phyloP scores from a whole-genome alignment of 2,113 vertebrate species.

The Seriola rivoliana region DNA sequence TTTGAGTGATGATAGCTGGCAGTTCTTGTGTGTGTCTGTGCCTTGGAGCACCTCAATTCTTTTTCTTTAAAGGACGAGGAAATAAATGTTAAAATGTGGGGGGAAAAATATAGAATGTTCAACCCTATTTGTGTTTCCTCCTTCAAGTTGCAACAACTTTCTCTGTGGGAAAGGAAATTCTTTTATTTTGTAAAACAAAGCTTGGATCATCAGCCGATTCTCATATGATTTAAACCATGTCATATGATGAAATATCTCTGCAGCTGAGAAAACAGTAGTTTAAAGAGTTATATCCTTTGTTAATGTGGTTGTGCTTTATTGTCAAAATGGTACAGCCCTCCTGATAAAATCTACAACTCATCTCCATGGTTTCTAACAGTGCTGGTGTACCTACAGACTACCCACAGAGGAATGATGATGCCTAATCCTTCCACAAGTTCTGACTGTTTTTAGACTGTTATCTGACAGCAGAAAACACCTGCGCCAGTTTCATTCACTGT shows the following conservation, averaged over 20 bases:
- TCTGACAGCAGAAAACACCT: conserved; percentile 45
- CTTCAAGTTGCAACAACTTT: conserved; percentile 42
- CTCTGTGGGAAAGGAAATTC: neutral
- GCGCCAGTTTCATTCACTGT: conserved; percentile 51
- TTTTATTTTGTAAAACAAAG: neutral
- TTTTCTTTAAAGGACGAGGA: neutral
- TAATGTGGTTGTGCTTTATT: neutral
- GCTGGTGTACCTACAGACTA: conserved; percentile 7
- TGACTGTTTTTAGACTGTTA: conserved; percentile 7
- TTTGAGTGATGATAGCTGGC: conserved; percentile 1
- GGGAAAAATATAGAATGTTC: neutral
- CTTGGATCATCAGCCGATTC: neutral
- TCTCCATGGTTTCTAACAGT: neutral
- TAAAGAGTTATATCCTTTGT: neutral
- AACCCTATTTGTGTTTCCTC: neutral
- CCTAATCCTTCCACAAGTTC: conserved; percentile 4
- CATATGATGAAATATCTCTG: neutral
- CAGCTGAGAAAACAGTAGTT: neutral
- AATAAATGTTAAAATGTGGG: neutral
- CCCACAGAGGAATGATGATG: neutral
- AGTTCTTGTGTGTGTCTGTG: conserved; percentile 10
- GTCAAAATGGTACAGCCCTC: conserved; percentile 24
- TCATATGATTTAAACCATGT: neutral
- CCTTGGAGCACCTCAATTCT: neutral
- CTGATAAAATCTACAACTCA: conserved; percentile 16